Base-by-base conservation (phyloP, 2,888 invertebrate species). In the Ditula angustiorana region DNA sequence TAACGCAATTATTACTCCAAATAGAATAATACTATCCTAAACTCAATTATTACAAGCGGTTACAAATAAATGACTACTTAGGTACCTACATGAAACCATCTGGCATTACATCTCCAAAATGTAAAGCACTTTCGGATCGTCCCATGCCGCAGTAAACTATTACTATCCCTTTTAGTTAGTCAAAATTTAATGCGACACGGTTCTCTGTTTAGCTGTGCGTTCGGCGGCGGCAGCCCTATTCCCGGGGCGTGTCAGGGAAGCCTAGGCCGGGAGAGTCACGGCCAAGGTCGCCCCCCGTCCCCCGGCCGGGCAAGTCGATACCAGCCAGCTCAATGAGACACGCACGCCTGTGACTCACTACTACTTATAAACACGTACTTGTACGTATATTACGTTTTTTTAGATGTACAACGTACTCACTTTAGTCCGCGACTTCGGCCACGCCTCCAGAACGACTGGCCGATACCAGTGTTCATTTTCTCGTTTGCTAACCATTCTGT, bases 231-330 rank as follows among this genome's bases (percentile, higher is more conserved):
- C 52, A 57, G 23, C 61, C 46, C 64, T 59, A 37, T 23, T 69
- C 73, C 79, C 78, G 78, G 78, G 79, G 80, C 78, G 76, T 78
- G 77, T 65, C 72, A 73, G 77, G 82, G 86, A 70, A 75, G 71
- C 59, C 58, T 64, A 60, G 70, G 66, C 71, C 71, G 78, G 76
- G 82, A 90, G 92, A 90, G 92, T 92, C 92, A 92, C 87, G 92
- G 92, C 90, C 92, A 92, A 92, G 92, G 92, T 92, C 91, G 83
- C 72, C 69, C 73, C 66, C 67, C 72, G 69, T 70, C 69, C 74
- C 55, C 64, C 65, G 65, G 61, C 75, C 71, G 73, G 78, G 79
- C 79, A n/a, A n/a, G n/a, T n/a, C 85, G 78, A 83, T 80, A 81
- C 78, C 75, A 74, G 49, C 58, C 56, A 59, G 52, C 66, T 66